Evolutionary conservation across 2,797 vertebrate species (phyloP).

Genomic region (Loris lydekkerianus): DNA sequence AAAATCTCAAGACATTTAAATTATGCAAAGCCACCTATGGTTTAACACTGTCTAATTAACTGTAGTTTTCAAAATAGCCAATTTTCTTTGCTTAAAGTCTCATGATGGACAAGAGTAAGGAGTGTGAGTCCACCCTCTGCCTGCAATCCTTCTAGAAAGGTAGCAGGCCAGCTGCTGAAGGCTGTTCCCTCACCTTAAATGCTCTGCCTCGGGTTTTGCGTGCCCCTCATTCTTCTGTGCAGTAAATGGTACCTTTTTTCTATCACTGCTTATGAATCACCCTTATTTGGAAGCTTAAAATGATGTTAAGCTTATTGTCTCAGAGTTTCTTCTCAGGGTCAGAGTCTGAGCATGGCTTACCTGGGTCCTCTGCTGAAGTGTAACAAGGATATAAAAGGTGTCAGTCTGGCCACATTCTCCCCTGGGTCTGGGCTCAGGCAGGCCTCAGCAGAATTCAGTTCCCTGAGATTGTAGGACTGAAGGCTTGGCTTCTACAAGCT

Average conservation of each 20-base stretch:
- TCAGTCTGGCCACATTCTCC: neutral
- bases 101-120: neutral
- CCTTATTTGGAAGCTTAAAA: neutral
- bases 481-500: neutral
- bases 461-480: neutral
- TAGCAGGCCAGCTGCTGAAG: neutral
- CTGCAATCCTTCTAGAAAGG: neutral
- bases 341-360: neutral
- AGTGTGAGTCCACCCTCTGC: neutral
- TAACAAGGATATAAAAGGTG: neutral
- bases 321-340: neutral
- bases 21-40: slow-evolving; percentile 33
- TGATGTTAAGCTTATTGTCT: neutral
- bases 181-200: neutral
- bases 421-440: neutral
- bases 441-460: neutral
- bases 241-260: neutral
- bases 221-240: neutral
- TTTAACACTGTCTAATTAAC: slow-evolving; percentile 55
- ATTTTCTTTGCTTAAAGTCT: slow-evolving; percentile 45
- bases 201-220: neutral
- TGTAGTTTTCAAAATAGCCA: slow-evolving; percentile 4
- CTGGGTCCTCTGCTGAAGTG: neutral
- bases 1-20: slow-evolving; percentile 52
- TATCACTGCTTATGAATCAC: neutral